Base-by-base conservation (phyloP, 2,113 vertebrate genomes). In the Tenrec ecaudatus region DNA sequence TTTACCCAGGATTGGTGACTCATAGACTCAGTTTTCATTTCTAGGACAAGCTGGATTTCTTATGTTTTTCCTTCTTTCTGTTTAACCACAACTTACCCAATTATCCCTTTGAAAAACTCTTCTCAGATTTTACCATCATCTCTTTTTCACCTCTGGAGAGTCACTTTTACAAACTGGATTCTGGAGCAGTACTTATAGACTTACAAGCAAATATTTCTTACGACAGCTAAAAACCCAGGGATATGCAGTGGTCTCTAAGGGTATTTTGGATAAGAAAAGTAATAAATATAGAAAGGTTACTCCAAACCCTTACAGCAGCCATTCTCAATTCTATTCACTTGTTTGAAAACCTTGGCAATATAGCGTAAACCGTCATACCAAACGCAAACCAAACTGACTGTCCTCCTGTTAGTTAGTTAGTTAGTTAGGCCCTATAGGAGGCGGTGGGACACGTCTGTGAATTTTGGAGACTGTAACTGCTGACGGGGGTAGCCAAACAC, bases 131-230 rank as follows among this genome's bases (percentile, higher is more conserved):
- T 36, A 64, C 17, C 12, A 33, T 80, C 23, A 25, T 64, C 4
- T 9, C 14, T 10, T 81, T 80, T 85, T 43, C 10, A 29, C 23
- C 7, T 27, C 43, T 3, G 75, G 6, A 27, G 22, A 31, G n/a
- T 8, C 29, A 69, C 58, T 81, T 81, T 68, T 60, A 27, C 76
- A 68, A 53, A 10, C 47, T 53, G 47, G 47, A 2, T 53, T 53
- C 47, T 53, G 47, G 47, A 10, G 12, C 11, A 5, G 47, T 53
- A 82, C 17, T 25, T 77, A 71, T 77, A 71, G 25, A 6, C n/a
- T 92, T 33, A 31, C 47, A 80, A 88, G 82, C n/a, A 81, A 68
- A 43, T 8, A 25, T 86, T 81, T 90, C 43, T 76, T 53, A 22
- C 15, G 81, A 27, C 58, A 91, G 68, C 12, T 17, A 86, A 86